These are phyloP conservation scores for Ectropis grisescens DNA, from an alignment of 1,140 invertebrate genomes.

Conservation along the genomic window DNA sequence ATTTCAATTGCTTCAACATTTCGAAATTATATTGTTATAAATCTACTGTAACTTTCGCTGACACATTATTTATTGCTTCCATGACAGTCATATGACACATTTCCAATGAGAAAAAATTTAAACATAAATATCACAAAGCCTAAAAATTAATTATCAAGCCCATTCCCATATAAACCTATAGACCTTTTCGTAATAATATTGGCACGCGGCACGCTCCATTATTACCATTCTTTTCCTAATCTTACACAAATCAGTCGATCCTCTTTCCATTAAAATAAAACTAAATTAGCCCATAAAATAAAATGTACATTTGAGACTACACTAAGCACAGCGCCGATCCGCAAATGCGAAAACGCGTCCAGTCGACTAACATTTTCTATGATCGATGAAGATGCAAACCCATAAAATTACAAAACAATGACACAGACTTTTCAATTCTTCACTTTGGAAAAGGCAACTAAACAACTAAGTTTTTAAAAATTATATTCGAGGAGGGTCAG, in stretches of 20 bases:
- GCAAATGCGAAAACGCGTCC: constrained; percentile 38
- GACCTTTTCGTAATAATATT: constrained; percentile 18
- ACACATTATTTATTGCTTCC: no score
- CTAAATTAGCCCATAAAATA: constrained; percentile 40
- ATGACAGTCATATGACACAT: no score
- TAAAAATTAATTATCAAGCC: constrained; percentile 1
- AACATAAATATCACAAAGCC: background rate
- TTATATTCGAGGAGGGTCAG: constrained; percentile 62
- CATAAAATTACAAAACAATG: constrained; percentile 47
- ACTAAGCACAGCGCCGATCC: constrained; percentile 57
- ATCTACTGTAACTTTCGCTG: no score
- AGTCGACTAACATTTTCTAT: constrained; percentile 24
- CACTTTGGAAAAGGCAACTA: constrained; percentile 66
- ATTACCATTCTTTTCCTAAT: constrained; percentile 22
- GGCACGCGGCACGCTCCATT: constrained; percentile 38
- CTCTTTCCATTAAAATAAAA: constrained; percentile 24
- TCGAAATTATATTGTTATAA: no score
- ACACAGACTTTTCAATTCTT: constrained; percentile 67
- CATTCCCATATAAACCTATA: constrained; percentile 10
- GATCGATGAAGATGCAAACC: constrained; percentile 36
- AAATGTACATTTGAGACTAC: constrained; percentile 60
- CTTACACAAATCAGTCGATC: constrained; percentile 49
- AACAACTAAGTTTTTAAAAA: constrained; percentile 56
- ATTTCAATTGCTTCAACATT: no score
- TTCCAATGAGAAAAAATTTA: no score